Evolutionary conservation across 2,113 vertebrate species (phyloP), one percentile per base, ranked within the genome.

Genomic region (Paradoxurus hermaphroditus): DNA sequence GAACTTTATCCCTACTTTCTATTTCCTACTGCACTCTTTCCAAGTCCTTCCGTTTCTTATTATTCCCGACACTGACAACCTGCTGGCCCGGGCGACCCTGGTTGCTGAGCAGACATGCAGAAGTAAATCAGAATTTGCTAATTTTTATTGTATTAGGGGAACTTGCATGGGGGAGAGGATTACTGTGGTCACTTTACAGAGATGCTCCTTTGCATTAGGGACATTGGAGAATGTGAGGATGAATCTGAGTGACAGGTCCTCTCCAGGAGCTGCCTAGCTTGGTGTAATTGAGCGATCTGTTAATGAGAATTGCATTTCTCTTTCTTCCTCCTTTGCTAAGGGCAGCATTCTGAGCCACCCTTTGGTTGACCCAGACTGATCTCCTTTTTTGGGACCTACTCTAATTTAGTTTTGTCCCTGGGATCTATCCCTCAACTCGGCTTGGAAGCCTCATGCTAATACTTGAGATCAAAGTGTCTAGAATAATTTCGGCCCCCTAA

Each of bases 401-500:
- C 78, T 82, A 79, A 91, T 91, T 93, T 95, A 95, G 65, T 79
- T n/a, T 79, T 65, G 83, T 34, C 59, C 79, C 79, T 77, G 49
- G 51, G 39, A 62, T 9, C 29, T 84, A 78, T 59, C 39, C 41
- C 10, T 97, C 13, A 86, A 88, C 41, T 90, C 70, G 87, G 19
- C 44, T 90, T 88, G 41, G 68, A 87, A 96, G 39, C 14, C 18
- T 90, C 56, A 62, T 14, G 83, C 8, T 62, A 41, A 85, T 77
- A 84, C 84, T 65, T 77, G 84, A 97, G 63, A 96, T 96, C 84
- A 93, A 94, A 97, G 62, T 49, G 27, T 90, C 86, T 96, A 82
- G 75, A 84, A 82, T 97, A 85, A 86, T 39, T 88, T 84, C 49
- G 56, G 51, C 51, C 90, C 83, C 53, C 2, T 23, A 86, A 95